Evolutionary conservation across 1,140 invertebrate genomes (phyloP), one percentile per base, ranked within the genome.

Genomic region (Ctenoplectra terminalis): DNA sequence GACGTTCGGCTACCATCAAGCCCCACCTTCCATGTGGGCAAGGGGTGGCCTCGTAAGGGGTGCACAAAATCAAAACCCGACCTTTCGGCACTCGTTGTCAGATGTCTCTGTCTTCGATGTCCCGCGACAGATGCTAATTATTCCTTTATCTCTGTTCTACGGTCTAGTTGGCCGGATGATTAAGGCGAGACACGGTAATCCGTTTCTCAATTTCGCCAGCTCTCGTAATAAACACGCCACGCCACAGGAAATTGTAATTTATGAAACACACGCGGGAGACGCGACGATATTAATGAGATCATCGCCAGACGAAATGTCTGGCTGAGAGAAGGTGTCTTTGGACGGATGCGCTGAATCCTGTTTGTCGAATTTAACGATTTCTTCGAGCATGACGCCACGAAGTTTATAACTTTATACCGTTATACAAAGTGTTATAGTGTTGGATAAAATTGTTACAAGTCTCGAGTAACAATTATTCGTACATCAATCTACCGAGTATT

Each of bases 1-100:
- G 72, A 78, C 75, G 85, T 90, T 87, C 82, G 83, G 87, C 77
- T 89, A 88, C 85, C 75, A 64, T 86, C 56, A 91, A 89, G 92
- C 90, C 89, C 92, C 92, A 92, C 92, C 92, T 87, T 90, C 80
- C 85, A 76, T 84, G 83, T 75, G 80, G 66, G 67, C n/a, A 86
- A 75, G 85, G 81, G 84, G 73, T 78, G 86, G 88, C 82, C 82
- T 85, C 77, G 31, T 85, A 92, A 80, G 86, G 91, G 92, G 85
- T 91, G 89, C 40, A 90, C 88, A 91, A 91, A 90, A 90, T 89
- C 88, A 82, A 82, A 85, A 15, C 66, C 72, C 61, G 80, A 83
- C 82, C 83, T 92, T 92, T 81, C 23, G 64, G 67, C 63, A 74
- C 88, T 87, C 76, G 54, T 85, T 89, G 83, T 71, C 81, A 90